Evolutionary conservation across 2,888 invertebrate genomes (phyloP).

Genomic region (Sminthurides aquaticus): DNA sequence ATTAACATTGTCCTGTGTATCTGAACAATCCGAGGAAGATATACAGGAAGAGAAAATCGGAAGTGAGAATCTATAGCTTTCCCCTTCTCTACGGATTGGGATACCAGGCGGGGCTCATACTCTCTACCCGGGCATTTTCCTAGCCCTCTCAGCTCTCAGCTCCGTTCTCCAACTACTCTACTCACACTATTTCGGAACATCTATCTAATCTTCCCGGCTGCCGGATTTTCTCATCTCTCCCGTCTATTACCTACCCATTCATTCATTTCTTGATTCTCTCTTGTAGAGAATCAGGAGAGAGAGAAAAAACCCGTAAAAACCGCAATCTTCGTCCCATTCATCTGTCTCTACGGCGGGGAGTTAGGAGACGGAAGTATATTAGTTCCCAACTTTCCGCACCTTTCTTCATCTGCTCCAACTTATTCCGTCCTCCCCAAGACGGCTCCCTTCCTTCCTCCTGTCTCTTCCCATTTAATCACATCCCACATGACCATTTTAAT

Average conservation of each 20-base stretch:
- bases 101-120: too few relatives aligned
- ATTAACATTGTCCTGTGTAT: not conserved
- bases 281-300: slow-evolving; percentile 6
- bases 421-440: not conserved
- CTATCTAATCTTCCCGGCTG: too few relatives aligned
- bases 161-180: too few relatives aligned
- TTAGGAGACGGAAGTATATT: not conserved
- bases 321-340: slow-evolving; percentile 22
- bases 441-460: not conserved
- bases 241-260: not conserved
- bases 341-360: not conserved
- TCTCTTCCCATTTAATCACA: slow-evolving; percentile 2
- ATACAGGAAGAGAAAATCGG: slow-evolving; percentile 1
- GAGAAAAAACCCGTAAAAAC: slow-evolving; percentile 12
- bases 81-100: too few relatives aligned
- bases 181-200: too few relatives aligned
- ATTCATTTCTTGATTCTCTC: slow-evolving; percentile 1
- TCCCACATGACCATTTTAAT: not conserved
- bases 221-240: too few relatives aligned
- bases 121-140: too few relatives aligned
- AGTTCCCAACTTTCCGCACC: not conserved
- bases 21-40: not conserved
- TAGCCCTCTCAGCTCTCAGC: too few relatives aligned
- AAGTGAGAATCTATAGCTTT: slow-evolving; percentile 7
- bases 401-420: not conserved